Base-by-base conservation (phyloP, 2,888 invertebrate species). In the Chloroclysta siterata region DNA sequence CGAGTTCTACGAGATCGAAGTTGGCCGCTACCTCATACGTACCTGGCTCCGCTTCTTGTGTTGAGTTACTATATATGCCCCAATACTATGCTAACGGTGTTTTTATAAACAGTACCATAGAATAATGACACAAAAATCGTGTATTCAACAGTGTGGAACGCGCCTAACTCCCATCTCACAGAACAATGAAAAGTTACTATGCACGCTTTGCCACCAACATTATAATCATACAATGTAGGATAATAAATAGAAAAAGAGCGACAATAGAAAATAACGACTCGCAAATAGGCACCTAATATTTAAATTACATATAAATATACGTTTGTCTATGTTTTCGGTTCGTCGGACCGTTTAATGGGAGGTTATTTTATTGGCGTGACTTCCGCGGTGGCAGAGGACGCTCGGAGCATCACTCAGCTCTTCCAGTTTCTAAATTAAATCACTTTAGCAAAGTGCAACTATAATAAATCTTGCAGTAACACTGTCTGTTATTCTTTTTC, bases 161-260 rank as follows among this genome's bases (percentile, higher is more conserved):
- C 64, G 73, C 79, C 79, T 72, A n/a, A 81, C 87, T 85, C 85
- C 87, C 89, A 87, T 22, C 17, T 10, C 55, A 59, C 29, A 33
- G 51, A 46, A 22, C 14, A 51, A 13, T 13, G 2, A 47, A 36
- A 13, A 48, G 47, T 29, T 41, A 6, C 46, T 46, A 57, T 14
- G 17, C 88, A 85, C 82, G 84, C 78, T 84, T 87, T 88, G 89
- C 85, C 84, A 84, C 85, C 83, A 82, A 87, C 89, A 88, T 88
- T 87, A 90, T 92, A 92, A 93, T 90, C 88, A 92, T 85, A 90
- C 85, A 89, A 88, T 90, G 88, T 90, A 78, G 80, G 85, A 80
- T 89, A 92, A 89, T 90, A 91, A 90, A 91, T 90, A 89, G 88
- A 89, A 90, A 91, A 59, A 67, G 89, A 88, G 89, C 89, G 89